A percentile compares a stretch with the other conserved stretches of the same genome.
These are phyloP conservation scores for Marisa cornuarietis DNA, from an alignment of 1,140 invertebrate genomes.

Conservation along the genomic window DNA sequence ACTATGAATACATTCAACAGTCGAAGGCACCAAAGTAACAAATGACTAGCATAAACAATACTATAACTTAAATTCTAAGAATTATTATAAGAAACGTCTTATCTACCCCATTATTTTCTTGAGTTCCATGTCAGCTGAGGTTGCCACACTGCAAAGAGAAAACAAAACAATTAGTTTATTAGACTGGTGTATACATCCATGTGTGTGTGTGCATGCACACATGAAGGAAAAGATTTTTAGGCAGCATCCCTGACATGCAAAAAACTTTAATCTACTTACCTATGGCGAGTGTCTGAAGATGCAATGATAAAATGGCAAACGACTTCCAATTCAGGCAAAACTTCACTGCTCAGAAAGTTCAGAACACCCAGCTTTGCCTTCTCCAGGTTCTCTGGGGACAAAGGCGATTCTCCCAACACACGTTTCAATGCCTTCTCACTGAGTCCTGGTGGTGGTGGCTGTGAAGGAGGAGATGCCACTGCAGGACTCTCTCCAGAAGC, in stretches of 20 bases:
- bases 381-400: slow-evolving; percentile 85
- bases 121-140: slow-evolving; percentile 79
- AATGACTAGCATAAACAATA: no score
- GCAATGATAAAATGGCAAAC: slow-evolving; percentile 83
- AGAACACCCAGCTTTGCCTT: slow-evolving; percentile 83
- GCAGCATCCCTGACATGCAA: no score
- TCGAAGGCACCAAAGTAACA: no score
- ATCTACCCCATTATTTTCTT: slow-evolving; percentile 77
- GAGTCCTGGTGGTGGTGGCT: slow-evolving; percentile 76
- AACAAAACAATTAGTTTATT: not conserved
- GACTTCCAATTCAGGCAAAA: slow-evolving; percentile 80
- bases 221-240: no score
- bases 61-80: no score
- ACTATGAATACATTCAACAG: no score
- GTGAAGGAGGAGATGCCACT: slow-evolving; percentile 18
- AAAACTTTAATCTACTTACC: slow-evolving; percentile 33
- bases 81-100: not conserved
- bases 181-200: no score
- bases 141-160: slow-evolving; percentile 77
- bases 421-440: slow-evolving; percentile 82
- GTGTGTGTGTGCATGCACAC: no score
- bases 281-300: slow-evolving; percentile 81
- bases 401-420: slow-evolving; percentile 78
- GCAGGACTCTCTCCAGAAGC: slow-evolving; percentile 1
- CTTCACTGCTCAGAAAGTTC: slow-evolving; percentile 81